phyloP scores from a whole-genome alignment of 2,113 vertebrate genomes.

The Stigmatopora argus region DNA sequence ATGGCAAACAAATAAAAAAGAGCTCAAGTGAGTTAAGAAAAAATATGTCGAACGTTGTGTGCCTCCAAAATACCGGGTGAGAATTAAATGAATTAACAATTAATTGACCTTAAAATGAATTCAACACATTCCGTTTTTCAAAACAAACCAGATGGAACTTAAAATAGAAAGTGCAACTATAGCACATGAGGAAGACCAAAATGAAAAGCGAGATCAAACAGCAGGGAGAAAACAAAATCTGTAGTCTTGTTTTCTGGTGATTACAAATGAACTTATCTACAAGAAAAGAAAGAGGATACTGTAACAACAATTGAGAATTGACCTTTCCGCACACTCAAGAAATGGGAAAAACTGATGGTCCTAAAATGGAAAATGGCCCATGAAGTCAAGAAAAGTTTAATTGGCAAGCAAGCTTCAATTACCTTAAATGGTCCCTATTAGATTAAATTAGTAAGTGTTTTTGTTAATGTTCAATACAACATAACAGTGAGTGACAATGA shows the following conservation, averaged over 20 bases:
- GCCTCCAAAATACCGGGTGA: constrained; percentile 2
- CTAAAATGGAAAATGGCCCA: constrained; percentile 11
- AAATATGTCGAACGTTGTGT: constrained; percentile 4
- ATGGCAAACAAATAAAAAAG: constrained; percentile 14
- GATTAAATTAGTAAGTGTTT: constrained; percentile 37
- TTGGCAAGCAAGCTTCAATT: constrained; percentile 28
- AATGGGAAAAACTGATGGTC: constrained; percentile 3
- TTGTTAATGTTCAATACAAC: constrained; percentile 13
- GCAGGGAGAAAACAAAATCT: constrained; percentile 6
- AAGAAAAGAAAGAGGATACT: not conserved
- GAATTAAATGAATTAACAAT: constrained; percentile 30
- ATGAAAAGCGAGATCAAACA: constrained; percentile 25
- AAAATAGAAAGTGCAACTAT: constrained; percentile 36
- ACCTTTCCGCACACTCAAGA: constrained; percentile 6
- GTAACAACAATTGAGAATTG: constrained; percentile 7
- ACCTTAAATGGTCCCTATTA: constrained; percentile 52
- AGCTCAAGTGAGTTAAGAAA: constrained; percentile 13
- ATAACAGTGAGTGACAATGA: constrained; percentile 24
- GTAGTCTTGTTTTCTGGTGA: constrained; percentile 22
- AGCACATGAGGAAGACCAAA: constrained; percentile 54
- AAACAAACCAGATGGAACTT: constrained; percentile 28
- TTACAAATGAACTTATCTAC: not conserved
- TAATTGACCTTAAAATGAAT: constrained; percentile 39
- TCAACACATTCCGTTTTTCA: constrained; percentile 10
- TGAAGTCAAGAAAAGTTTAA: not conserved